A percentile compares a stretch with the other conserved stretches of the same genome.
These are phyloP conservation scores for Drosophila leonis DNA, from an alignment of 2,888 invertebrate species.

Conservation along the genomic window DNA sequence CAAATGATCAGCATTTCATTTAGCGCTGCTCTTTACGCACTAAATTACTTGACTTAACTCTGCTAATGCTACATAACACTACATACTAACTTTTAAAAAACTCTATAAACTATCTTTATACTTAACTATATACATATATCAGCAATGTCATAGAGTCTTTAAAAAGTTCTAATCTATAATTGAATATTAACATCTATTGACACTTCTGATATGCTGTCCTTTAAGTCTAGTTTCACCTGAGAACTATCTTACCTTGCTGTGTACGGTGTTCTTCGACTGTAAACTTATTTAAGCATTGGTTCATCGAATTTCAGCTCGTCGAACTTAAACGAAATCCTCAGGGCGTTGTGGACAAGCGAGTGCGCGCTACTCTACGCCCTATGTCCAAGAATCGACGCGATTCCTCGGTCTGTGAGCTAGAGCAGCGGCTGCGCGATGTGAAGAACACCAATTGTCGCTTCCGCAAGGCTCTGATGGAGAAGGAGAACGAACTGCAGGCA, in stretches of 20 bases:
- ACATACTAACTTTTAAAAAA: conserved; percentile 60
- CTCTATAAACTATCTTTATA: conserved; percentile 17
- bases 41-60: conserved; percentile 50
- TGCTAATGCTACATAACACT: conserved; percentile 77
- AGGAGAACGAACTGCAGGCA: conserved; percentile 92
- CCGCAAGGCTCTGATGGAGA: conserved; percentile 93
- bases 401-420: conserved; percentile 93
- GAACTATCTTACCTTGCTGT: conserved; percentile 54
- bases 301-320: conserved; percentile 88
- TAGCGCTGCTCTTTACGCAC: conserved; percentile 50
- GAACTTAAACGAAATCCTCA: conserved; percentile 94
- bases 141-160: conserved; percentile 15
- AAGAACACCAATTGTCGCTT: conserved; percentile 94
- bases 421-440: conserved; percentile 93
- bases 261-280: not conserved
- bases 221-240: conserved; percentile 21
- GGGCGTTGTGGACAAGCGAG: conserved; percentile 93
- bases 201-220: conserved; percentile 34
- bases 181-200: not conserved
- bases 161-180: not conserved
- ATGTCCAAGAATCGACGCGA: conserved; percentile 92
- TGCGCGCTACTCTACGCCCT: conserved; percentile 94
- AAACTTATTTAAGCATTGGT: conserved; percentile 17
- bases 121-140: conserved; percentile 20
- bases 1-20: conserved; percentile 48